A percentile compares a stretch with the other conserved stretches of the same genome.
Evolutionary conservation across 2,797 vertebrate genomes (phyloP).

Genomic region (Acomys russatus): DNA sequence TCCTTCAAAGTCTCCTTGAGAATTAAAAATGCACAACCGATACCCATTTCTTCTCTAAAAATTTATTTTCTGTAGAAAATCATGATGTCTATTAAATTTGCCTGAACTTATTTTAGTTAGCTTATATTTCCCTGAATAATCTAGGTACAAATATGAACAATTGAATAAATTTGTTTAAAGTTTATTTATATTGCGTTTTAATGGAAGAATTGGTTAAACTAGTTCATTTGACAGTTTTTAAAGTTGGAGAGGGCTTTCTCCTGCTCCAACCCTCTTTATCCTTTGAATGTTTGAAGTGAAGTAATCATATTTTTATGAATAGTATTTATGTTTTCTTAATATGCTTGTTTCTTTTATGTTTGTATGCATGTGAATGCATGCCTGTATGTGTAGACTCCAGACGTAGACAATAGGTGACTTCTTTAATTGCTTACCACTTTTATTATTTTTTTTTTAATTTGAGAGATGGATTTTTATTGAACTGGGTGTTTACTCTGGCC

Average conservation of each 20-base stretch:
- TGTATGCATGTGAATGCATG: background rate
- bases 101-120: constrained; percentile 10
- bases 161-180: constrained; percentile 32
- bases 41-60: background rate
- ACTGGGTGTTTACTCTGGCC: background rate
- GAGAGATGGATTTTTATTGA: background rate
- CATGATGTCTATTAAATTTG: background rate
- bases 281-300: constrained; percentile 33
- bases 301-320: background rate
- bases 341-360: background rate
- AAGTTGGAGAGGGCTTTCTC: background rate
- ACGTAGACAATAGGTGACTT: background rate
- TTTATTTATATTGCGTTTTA: background rate
- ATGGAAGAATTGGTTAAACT: background rate
- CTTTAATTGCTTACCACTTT: background rate
- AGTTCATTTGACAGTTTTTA: constrained; percentile 22
- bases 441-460: background rate
- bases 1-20: background rate
- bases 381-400: background rate
- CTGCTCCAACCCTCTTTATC: background rate
- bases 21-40: background rate
- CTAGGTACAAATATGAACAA: background rate
- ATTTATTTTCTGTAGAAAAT: background rate
- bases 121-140: constrained; percentile 43
- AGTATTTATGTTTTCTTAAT: background rate